Evolutionary conservation across 1,140 invertebrate species (phyloP), one percentile per base, ranked within the genome.

Genomic region (Chelonus insularis): DNA sequence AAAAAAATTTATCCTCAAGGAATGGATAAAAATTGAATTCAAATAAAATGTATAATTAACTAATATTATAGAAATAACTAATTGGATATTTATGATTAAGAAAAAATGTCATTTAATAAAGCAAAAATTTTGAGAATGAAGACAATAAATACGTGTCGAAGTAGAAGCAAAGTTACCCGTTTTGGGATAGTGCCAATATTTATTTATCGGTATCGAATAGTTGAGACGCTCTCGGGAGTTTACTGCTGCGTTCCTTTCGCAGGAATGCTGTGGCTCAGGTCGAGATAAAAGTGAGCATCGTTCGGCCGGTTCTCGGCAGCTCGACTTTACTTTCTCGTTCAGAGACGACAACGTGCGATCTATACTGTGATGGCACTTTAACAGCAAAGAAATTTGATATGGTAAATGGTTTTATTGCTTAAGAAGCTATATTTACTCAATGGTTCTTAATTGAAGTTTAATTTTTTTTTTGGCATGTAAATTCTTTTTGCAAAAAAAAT

Each of bases 281-380:
- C 48, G 48, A 51, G 48, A 51, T 51, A 34, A 51, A 51, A 51
- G 48, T 51, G 48, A 23, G 29, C 48, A 23, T 32, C 48, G 25
- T 32, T 23, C 29, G 23, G 48, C 25, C 29, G 48, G 48, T 23
- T 23, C 48, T 23, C 48, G 48, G 41, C 12, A 16, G 16, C 41
- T 43, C 16, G 12, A 16, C 48, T 14, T 18, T 18, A 32, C 48
- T 34, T 11, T 34, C 11, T 8, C 23, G 48, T 51, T 25, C 23
- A 21, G 48, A 16, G 25, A 51, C n/a, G n/a, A 51, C 48, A 18
- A 51, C 29, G 48, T 23, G 48, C 18, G 48, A 51, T 51, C 23
- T 51, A 51, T 12, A 34, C 48, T 32, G 25, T 51, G 14, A 16
- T 16, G 6, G 16, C 16, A 43, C 39, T 7, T 1, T 43, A 43